Evolutionary conservation across 2,888 invertebrate genomes (phyloP).

Genomic region (Heliconius charithonia): DNA sequence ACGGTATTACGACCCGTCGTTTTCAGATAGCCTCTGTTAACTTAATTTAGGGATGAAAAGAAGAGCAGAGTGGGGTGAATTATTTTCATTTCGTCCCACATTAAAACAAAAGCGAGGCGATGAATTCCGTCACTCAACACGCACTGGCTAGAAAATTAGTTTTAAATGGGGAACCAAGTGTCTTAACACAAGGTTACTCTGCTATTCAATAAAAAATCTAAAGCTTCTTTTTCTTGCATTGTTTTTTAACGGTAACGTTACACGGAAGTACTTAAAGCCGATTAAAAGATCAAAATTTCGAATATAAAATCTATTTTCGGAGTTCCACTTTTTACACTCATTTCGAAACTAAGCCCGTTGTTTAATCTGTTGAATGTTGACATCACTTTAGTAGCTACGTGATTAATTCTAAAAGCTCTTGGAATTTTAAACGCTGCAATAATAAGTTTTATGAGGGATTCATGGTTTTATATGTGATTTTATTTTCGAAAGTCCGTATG

Average conservation of each 20-base stretch:
- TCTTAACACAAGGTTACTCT: not conserved
- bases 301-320: conserved; percentile 2
- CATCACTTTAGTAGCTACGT: conserved; percentile 8
- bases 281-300: not conserved
- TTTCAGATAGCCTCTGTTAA: too few relatives aligned
- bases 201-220: not conserved
- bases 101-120: too few relatives aligned
- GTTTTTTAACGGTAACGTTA: not conserved
- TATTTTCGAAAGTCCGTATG: conserved; percentile 14
- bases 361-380: conserved; percentile 15
- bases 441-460: conserved; percentile 28
- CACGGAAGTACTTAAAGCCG: not conserved
- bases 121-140: too few relatives aligned
- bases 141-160: too few relatives aligned
- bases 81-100: too few relatives aligned
- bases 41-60: too few relatives aligned
- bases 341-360: conserved; percentile 3
- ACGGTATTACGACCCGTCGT: too few relatives aligned
- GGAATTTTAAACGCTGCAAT: conserved; percentile 27
- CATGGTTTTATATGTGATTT: conserved; percentile 9
- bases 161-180: not conserved
- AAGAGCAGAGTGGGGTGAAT: too few relatives aligned
- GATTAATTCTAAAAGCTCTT: conserved; percentile 22
- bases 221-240: too few relatives aligned
- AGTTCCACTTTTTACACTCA: not conserved